Conservation (phyloP, 2,113 vertebrate species). For the Gila orcuttii region DNA sequence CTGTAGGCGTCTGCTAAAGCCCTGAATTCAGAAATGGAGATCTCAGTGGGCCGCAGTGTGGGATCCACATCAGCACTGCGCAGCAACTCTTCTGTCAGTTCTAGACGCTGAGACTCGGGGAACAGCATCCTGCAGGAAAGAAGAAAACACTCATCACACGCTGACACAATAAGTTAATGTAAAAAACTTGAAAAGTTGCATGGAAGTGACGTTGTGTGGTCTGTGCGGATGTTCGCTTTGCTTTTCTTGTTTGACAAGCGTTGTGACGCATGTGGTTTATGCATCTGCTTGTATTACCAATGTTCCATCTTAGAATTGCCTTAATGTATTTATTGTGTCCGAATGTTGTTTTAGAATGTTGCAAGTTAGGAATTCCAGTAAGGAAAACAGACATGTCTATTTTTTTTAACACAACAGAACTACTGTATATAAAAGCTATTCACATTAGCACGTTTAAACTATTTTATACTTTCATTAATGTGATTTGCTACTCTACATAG, state of each 20-base stretch:
- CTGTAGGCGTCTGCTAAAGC: slow-evolving; percentile 84
- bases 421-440: too few species aligned
- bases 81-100: slow-evolving; percentile 82
- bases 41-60: slow-evolving; percentile 81
- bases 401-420: too few species aligned
- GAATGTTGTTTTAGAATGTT: too few species aligned
- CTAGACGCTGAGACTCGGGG: slow-evolving; percentile 79
- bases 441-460: too few species aligned
- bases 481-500: too few species aligned
- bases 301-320: slow-evolving; percentile 49
- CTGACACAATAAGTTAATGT: slow-evolving; percentile 7
- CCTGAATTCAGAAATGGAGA: slow-evolving; percentile 84
- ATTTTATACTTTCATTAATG: too few species aligned
- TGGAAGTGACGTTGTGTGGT: slow-evolving; percentile 22
- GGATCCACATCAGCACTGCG: slow-evolving; percentile 86
- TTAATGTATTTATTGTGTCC: too few species aligned
- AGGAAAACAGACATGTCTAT: too few species aligned
- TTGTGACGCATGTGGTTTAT: slow-evolving; percentile 55
- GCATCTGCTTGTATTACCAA: slow-evolving; percentile 64
- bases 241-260: slow-evolving; percentile 22
- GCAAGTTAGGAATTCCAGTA: too few species aligned
- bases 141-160: neutral
- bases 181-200: neutral
- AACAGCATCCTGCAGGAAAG: slow-evolving; percentile 84
- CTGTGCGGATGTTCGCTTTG: slow-evolving; percentile 59